Percentiles rank a stretch among this genome's conserved stretches.
Conservation (phyloP, 2,888 invertebrate species). For the Torymus auratus region DNA sequence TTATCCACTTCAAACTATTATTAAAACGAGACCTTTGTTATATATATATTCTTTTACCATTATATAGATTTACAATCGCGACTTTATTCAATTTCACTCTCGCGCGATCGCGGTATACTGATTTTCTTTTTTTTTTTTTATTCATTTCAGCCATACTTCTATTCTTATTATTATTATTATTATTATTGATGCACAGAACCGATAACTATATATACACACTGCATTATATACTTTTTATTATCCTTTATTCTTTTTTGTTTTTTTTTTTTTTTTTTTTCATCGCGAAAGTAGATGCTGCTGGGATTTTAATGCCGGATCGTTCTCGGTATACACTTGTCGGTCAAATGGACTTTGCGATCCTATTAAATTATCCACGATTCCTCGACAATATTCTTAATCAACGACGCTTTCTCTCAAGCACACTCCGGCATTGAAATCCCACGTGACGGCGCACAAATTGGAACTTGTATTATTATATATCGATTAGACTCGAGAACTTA, state of each 20-base stretch:
- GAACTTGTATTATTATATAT: no score
- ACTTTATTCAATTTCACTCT: slow-evolving; percentile 11
- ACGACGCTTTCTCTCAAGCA: neutral
- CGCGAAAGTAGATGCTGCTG: slow-evolving; percentile 34
- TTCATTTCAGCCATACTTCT: neutral
- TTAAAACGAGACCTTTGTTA: neutral
- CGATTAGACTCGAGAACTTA: no score
- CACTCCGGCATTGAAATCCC: slow-evolving; percentile 13
- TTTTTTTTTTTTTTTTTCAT: slow-evolving; percentile 19
- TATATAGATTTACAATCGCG: slow-evolving; percentile 2
- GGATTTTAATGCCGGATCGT: slow-evolving; percentile 37
- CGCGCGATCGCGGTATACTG: neutral
- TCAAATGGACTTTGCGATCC: slow-evolving; percentile 3
- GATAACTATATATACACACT: slow-evolving; percentile 39
- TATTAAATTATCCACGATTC: neutral
- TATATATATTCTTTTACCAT: neutral
- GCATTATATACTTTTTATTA: slow-evolving; percentile 37
- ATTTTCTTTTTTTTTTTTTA: slow-evolving; percentile 6
- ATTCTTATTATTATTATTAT: slow-evolving; percentile 6
- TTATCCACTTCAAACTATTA: slow-evolving; percentile 12
- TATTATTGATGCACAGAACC: slow-evolving; percentile 43
- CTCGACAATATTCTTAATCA: neutral
- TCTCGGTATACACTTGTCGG: no score
- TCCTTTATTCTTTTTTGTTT: slow-evolving; percentile 23
- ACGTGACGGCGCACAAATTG: neutral